These are phyloP conservation scores for Chionomys nivalis DNA, from an alignment of 2,113 vertebrate genomes.

Conservation along the genomic window DNA sequence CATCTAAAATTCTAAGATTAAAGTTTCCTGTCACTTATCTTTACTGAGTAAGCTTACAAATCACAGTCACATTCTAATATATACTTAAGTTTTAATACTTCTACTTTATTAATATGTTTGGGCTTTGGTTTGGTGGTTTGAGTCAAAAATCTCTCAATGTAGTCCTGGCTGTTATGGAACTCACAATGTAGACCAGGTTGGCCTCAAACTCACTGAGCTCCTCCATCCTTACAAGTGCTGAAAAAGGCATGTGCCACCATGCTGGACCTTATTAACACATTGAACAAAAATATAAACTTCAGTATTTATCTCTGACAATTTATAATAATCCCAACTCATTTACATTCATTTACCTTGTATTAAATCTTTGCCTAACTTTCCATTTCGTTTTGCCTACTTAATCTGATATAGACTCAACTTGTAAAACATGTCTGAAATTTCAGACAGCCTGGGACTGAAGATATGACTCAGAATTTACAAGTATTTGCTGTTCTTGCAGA, in stretches of 20 bases:
- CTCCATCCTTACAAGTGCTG: not conserved
- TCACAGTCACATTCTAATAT: not conserved
- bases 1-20: conserved; percentile 25
- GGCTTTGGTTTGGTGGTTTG: not conserved
- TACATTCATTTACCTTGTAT: not conserved
- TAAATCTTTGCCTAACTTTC: not conserved
- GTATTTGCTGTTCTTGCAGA: not conserved
- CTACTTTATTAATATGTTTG: not conserved
- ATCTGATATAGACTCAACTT: not conserved
- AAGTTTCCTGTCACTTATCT: not conserved
- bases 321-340: not conserved
- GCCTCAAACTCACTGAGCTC: not conserved
- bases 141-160: not conserved
- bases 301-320: not conserved
- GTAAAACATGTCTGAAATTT: not conserved
- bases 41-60: conserved; percentile 22
- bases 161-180: not conserved
- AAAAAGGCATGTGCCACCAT: not conserved
- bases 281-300: not conserved
- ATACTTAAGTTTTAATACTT: not conserved
- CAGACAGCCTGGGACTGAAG: not conserved
- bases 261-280: not conserved
- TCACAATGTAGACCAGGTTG: not conserved
- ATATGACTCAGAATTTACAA: no score
- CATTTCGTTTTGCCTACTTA: not conserved